Conservation (phyloP, 2,888 invertebrate species). For the Harpalus rubripes region DNA sequence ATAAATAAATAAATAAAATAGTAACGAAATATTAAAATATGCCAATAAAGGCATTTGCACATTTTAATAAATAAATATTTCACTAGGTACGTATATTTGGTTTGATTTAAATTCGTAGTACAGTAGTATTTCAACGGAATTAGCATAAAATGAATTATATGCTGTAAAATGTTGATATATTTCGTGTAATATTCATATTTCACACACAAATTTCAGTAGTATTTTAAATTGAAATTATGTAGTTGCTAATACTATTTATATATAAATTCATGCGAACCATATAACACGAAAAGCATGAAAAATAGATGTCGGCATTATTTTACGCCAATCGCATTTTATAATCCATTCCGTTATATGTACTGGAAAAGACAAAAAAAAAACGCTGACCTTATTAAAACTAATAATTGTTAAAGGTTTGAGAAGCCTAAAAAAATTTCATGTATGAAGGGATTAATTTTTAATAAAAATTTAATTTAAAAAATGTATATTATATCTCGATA, state of each 20-base stretch:
- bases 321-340: too few species aligned
- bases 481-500: too few species aligned
- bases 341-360: too few species aligned
- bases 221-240: neutral
- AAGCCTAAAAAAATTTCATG: too few species aligned
- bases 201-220: neutral
- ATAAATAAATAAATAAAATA: too few species aligned
- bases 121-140: neutral
- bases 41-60: neutral
- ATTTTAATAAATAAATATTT: neutral
- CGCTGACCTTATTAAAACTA: too few species aligned
- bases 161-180: neutral
- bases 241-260: neutral
- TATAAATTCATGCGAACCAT: neutral
- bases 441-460: too few species aligned
- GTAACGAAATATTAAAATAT: too few species aligned
- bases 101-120: neutral
- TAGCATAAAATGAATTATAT: neutral
- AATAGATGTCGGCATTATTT: too few species aligned
- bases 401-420: too few species aligned
- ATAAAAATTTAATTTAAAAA: too few species aligned
- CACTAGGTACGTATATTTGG: neutral
- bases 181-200: constrained; percentile 6
- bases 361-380: too few species aligned
- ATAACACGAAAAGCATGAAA: neutral